These are phyloP conservation scores for Dryoscopus gambensis DNA, from an alignment of 2,113 vertebrate genomes.

Conservation along the genomic window DNA sequence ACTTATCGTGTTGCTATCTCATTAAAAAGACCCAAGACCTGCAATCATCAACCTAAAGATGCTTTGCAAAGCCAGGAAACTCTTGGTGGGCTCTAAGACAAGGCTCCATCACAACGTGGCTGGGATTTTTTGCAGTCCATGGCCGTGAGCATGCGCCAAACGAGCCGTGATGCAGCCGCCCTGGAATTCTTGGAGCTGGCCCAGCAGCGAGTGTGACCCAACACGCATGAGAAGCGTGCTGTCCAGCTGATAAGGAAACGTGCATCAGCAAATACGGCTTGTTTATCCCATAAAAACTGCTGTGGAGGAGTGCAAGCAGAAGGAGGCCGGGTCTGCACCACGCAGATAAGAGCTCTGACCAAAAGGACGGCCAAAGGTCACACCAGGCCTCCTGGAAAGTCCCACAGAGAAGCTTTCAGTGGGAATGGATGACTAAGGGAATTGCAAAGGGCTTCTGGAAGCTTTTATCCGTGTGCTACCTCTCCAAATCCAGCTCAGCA, in stretches of 20 bases:
- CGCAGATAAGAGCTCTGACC: slow-evolving; percentile 48
- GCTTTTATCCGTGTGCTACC: not conserved
- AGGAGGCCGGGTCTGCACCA: not conserved
- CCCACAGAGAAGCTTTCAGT: slow-evolving; percentile 19
- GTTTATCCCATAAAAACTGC: not conserved
- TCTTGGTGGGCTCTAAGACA: not conserved
- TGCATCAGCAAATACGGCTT: slow-evolving; percentile 42
- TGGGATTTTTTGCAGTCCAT: not conserved
- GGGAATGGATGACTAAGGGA: slow-evolving; percentile 56
- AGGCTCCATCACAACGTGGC: not conserved
- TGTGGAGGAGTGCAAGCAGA: not conserved
- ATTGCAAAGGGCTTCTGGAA: slow-evolving; percentile 18
- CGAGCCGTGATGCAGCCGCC: fast-evolving
- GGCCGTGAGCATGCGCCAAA: fast-evolving
- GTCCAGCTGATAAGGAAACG: slow-evolving; percentile 27
- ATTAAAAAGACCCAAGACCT: not conserved
- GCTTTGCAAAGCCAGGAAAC: fast-evolving
- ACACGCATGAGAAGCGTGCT: not conserved
- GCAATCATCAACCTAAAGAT: not conserved
- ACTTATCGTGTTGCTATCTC: not conserved
- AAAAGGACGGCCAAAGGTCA: slow-evolving; percentile 15
- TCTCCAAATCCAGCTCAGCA: slow-evolving; percentile 20
- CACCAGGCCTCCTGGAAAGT: not conserved
- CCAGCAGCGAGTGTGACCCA: slow-evolving; percentile 8
- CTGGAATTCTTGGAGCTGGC: slow-evolving; percentile 30